Base-by-base conservation (phyloP, 2,113 vertebrate genomes). In the Corvus moneduloides region DNA sequence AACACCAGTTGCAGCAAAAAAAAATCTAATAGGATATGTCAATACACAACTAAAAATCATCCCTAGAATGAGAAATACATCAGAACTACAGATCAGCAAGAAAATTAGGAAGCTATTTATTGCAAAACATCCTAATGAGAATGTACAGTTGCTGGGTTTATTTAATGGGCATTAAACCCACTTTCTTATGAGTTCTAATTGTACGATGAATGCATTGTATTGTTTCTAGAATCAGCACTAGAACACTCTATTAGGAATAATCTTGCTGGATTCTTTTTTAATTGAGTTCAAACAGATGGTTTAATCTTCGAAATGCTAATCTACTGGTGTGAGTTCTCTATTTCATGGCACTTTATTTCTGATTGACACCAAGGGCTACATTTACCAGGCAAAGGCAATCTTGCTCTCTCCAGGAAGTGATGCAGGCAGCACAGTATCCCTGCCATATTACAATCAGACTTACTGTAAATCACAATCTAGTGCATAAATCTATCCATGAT, bases 301-400 rank as follows among this genome's bases (percentile, higher is more conserved):
- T 96, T 96, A 82, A 96, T 94, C 95, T 97, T 75, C 94, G 83
- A 97, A 95, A 94, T 95, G 85, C 49, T 89, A 48, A 91, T 89
- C 87, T 93, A 63, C 87, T 80, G 64, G 81, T 94, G 41, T 58
- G 83, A 90, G 43, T 95, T 95, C 76, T 93, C 44, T 81, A 93
- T 97, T 96, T 94, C 61, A 73, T 56, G 48, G 32, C 49, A 95
- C 41, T 93, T 97, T 87, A 93, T 63, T 92, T 97, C 59, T 97
- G 88, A 94, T 48, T 71, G 82, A 90, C 61, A 96, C 23, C 13
- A 24, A 93, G 37, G 58, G 55, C 74, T 94, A 75, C 59, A 73
- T 85, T 96, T 95, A 91, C 85, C 86, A 94, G 58, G 54, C 62
- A 94, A 73, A 89, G 72, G 17, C 82, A 95, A 90, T 90, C 63